Evolutionary conservation across 2,797 vertebrate genomes (phyloP), one percentile per base, ranked within the genome.

Genomic region (Babyrousa celebensis): DNA sequence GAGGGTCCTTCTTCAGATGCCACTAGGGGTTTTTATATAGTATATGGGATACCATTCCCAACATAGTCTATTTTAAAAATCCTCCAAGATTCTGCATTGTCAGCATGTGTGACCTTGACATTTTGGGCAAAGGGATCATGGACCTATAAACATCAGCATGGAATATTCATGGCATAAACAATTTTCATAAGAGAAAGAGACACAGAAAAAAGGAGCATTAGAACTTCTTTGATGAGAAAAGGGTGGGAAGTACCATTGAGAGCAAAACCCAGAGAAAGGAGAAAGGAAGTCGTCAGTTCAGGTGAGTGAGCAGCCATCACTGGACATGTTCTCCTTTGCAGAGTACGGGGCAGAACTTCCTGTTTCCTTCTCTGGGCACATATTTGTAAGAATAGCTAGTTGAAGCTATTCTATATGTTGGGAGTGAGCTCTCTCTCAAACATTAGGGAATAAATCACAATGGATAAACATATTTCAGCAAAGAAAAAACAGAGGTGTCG

Each of bases 111-210:
- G 54, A 93, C 25, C 25, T 27, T 97, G 72, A 90, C 9, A 1
- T 58, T 92, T 96, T 94, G 78, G 23, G 63, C 12, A 94, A 85
- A 74, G 54, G 29, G 77, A 71, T 83, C 88, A 68, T 77, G 17
- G 32, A 89, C 15, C 12, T 80, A 7, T 60, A 40, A 71, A 32
- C 29, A 86, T 27, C 11, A 63, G 58, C 21, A 87, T 56, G 43
- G 6, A 93, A 40, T 92, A 89, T 63, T 75, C 91, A 75, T 71
- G n/a, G 92, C n/a, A 72, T 77, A 56, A 89, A 94, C 18, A 82
- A 78, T 67, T 94, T 72, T 65, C 54, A 68, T 18, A 75, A 83
- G 68, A 88, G 15, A 80, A 77, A 82, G 60, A 36, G 36, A 36
- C 36, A 58, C 10, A 75, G 15, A 3, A 83, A 32, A 83, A 77